These are phyloP conservation scores for Pterocles gutturalis DNA, from an alignment of 2,113 vertebrate species.

Conservation along the genomic window DNA sequence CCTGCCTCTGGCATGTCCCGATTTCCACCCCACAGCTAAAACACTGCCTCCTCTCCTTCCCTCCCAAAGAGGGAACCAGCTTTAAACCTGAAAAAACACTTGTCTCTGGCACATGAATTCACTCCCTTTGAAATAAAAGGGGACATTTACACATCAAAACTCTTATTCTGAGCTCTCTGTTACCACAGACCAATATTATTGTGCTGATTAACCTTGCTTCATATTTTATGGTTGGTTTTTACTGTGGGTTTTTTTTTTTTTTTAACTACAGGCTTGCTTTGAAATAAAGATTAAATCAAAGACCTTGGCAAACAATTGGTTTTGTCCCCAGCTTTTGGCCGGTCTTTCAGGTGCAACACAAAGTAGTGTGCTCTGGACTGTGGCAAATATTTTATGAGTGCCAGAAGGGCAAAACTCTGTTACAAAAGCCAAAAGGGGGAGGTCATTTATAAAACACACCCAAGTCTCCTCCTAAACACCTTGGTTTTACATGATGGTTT, in stretches of 20 bases:
- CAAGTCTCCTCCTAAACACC: not conserved
- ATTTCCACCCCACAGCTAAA: not conserved
- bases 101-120: not conserved
- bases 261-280: not conserved
- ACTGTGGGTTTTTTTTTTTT: not conserved
- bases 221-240: not conserved
- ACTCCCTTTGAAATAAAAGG: not conserved
- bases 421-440: not conserved
- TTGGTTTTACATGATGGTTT: not conserved
- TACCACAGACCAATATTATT: not conserved
- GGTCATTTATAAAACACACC: not conserved
- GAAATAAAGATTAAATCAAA: constrained; percentile 23
- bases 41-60: not conserved
- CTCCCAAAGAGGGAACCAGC: not conserved
- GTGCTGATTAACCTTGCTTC: constrained; percentile 1
- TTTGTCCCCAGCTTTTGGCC: not conserved
- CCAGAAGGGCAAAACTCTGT: not conserved
- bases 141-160: constrained; percentile 58
- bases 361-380: not conserved
- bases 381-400: not conserved
- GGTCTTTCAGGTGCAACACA: not conserved
- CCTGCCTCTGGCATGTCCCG: not conserved
- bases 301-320: not conserved
- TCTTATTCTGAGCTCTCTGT: not conserved
- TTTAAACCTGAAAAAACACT: not conserved